phyloP scores from a whole-genome alignment of 2,113 vertebrate genomes.

The Psilopogon haemacephalus region DNA sequence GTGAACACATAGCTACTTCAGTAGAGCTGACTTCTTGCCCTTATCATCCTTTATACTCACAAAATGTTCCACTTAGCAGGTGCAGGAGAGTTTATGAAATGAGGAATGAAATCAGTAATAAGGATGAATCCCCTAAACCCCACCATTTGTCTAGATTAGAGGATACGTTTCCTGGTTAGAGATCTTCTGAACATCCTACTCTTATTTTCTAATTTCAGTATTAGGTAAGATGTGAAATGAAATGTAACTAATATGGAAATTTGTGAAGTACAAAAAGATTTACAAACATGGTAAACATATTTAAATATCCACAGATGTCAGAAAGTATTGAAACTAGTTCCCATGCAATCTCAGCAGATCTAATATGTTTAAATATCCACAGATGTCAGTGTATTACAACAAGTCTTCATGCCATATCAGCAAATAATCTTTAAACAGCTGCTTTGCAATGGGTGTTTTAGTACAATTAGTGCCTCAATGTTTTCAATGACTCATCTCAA shows the following conservation, averaged over 20 bases:
- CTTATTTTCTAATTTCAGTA: background rate
- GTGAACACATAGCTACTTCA: background rate
- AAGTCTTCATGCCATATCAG: background rate
- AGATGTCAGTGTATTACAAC: background rate
- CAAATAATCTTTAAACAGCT: background rate
- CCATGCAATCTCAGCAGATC: background rate
- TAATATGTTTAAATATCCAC: background rate
- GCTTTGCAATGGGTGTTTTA: background rate
- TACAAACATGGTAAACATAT: background rate
- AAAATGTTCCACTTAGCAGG: background rate
- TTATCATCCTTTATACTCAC: background rate
- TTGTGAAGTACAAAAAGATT: background rate
- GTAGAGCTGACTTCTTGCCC: background rate
- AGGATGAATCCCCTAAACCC: background rate
- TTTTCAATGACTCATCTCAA: background rate
- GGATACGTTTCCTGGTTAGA: background rate
- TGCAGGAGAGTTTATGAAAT: background rate
- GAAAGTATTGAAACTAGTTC: background rate
- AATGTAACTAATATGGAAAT: background rate
- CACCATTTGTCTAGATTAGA: background rate
- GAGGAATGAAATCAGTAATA: background rate
- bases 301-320: background rate
- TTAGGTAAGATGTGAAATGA: background rate
- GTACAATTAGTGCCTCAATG: background rate
- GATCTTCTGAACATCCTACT: background rate